Conservation (phyloP, 2,113 vertebrate species). For the Regulus satrapa region DNA sequence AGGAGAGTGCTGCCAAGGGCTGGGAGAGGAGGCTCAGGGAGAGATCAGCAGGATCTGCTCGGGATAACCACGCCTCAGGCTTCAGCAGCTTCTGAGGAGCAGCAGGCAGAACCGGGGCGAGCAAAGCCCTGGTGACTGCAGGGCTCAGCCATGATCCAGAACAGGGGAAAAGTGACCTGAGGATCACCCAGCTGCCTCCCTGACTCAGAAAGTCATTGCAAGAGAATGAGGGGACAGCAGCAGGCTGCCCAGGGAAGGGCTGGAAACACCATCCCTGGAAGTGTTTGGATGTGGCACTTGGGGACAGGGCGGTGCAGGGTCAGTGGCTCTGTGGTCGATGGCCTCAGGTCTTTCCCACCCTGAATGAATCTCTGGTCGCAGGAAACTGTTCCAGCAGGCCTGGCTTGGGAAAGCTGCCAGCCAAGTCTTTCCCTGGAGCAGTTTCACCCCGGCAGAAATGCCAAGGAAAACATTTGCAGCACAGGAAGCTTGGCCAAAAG, state of each 20-base stretch:
- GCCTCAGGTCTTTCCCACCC: neutral
- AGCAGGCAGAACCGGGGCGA: neutral
- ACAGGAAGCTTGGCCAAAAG: neutral
- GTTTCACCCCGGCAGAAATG: neutral
- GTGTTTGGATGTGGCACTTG: neutral
- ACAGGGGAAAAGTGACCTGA: neutral
- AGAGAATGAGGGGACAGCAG: neutral
- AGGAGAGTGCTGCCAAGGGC: neutral
- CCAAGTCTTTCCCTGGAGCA: neutral
- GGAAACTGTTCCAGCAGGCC: rapidly evolving
- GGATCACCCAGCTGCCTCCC: neutral
- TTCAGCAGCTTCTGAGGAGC: neutral
- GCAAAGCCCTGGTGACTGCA: neutral
- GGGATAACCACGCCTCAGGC: neutral
- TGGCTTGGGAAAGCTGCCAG: neutral
- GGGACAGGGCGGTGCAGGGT: neutral
- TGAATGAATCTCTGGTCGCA: neutral
- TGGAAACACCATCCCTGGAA: neutral
- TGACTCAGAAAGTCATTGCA: neutral
- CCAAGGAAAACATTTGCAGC: neutral
- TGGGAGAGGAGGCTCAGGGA: neutral
- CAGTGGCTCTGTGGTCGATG: rapidly evolving
- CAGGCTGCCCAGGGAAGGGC: neutral
- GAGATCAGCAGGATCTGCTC: neutral
- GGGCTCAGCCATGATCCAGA: neutral